Base-by-base conservation (phyloP, 1,140 invertebrate species). In the Drosophila pruinosa region DNA sequence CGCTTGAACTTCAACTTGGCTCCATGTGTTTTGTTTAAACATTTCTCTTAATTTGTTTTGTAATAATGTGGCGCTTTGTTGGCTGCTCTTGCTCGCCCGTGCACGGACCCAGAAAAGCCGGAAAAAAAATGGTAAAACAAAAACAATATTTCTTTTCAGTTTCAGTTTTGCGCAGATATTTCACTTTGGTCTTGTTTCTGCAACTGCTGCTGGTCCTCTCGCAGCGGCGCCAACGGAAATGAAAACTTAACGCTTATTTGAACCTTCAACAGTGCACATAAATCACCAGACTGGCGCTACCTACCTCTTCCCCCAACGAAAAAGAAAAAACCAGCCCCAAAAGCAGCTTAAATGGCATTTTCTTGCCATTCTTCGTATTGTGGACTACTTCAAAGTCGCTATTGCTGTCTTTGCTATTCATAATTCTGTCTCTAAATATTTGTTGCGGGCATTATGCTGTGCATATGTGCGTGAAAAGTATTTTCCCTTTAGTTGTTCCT, bases 221-320 rank as follows among this genome's bases (percentile, higher is more conserved):
- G 72, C 45, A 34, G 70, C 77, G 81, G 82, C 83, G 82, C 75
- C 82, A 88, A 31, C 82, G 82, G 82, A 88, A 88, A 88, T 88
- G 82, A 88, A 88, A 88, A 88, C 82, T 88, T 88, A 88, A 88
- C 82, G 82, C 82, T 88, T 88, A 88, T 88, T 88, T 88, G 82
- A 88, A 86, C 82, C 82, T 88, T 88, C 82, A 88, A 82, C 82
- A 75, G 82, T 82, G 82, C 83, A 88, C 82, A 88, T 88, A 88
- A 88, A 88, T 88, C 82, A 88, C 71, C 70, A 77, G 81, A 78
- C 82, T 77, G 73, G 76, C 73, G 72, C 52, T 48, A 62, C 59
- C 56, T 22, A 10, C n/a, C 24, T 22, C 12, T 6, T 2, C n/a
- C 15, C 17, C n/a, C n/a, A n/a, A n/a, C n/a, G n/a, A n/a, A n/a